A percentile compares a stretch with the other conserved stretches of the same genome.
Conservation (phyloP, 2,888 invertebrate species). For the Cheilosia pagana region DNA sequence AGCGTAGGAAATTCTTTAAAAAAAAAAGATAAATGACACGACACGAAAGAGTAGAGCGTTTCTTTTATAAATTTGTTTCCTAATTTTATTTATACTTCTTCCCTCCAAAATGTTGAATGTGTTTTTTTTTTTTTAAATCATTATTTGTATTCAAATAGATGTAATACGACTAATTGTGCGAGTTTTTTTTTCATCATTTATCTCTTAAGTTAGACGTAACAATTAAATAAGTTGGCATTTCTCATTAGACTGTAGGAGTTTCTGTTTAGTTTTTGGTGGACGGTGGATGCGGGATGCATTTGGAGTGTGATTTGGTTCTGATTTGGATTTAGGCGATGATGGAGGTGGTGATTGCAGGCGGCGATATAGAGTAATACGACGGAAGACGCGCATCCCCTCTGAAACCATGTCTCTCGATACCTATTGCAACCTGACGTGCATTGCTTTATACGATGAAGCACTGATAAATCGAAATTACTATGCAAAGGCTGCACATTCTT, state of each 20-base stretch:
- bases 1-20: slow-evolving; percentile 22
- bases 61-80: slow-evolving; percentile 34
- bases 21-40: slow-evolving; percentile 2
- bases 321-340: no score
- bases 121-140: slow-evolving; percentile 46
- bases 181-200: slow-evolving; percentile 42
- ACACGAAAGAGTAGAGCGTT: slow-evolving; percentile 5
- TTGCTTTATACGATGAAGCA: no score
- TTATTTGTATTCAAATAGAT: slow-evolving; percentile 53
- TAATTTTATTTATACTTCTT: slow-evolving; percentile 60
- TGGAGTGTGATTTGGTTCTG: not conserved
- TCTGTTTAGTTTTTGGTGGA: slow-evolving; percentile 12
- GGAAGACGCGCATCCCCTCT: no score
- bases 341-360: no score
- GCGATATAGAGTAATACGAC: no score
- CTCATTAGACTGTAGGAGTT: slow-evolving; percentile 47
- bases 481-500: no score
- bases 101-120: slow-evolving; percentile 73
- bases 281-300: not conserved
- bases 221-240: slow-evolving; percentile 50
- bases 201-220: slow-evolving; percentile 53
- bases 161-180: slow-evolving; percentile 33
- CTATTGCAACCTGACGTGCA: no score
- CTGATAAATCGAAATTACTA: no score
- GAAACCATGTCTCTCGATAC: no score